Evolutionary conservation across 2,888 invertebrate species (phyloP).

Genomic region (Melinaea menophilus): DNA sequence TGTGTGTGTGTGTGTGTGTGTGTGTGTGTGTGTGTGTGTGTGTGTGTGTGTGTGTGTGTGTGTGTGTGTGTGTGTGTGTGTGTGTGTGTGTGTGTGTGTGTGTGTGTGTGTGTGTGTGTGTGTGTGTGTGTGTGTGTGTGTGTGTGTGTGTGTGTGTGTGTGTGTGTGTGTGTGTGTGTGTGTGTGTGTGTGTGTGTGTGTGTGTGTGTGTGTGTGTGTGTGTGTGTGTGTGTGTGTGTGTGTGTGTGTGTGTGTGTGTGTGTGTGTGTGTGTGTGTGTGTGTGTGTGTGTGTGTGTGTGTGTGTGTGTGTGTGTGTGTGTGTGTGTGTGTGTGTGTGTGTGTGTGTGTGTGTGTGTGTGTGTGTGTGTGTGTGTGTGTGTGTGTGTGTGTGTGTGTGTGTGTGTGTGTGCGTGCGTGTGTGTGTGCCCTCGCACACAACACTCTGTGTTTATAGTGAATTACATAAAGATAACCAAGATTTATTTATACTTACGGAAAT

Average conservation of each 20-base stretch:
- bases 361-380: slow-evolving; percentile 10
- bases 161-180: no score
- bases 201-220: not conserved
- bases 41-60: slow-evolving; percentile 10
- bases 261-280: slow-evolving; percentile 4
- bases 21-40: slow-evolving; percentile 4
- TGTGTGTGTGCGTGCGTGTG: no score
- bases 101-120: not conserved
- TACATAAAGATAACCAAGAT: no score
- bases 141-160: slow-evolving; percentile 7
- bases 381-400: slow-evolving; percentile 7
- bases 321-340: slow-evolving; percentile 16
- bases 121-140: slow-evolving; percentile 10
- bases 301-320: not conserved
- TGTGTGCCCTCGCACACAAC: no score
- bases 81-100: slow-evolving; percentile 16
- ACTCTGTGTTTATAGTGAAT: no score
- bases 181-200: slow-evolving; percentile 17
- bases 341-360: not conserved
- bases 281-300: slow-evolving; percentile 10
- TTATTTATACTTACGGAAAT: no score
- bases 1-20: not conserved
- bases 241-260: not conserved
- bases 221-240: slow-evolving; percentile 13
- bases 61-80: not conserved